Base-by-base conservation (phyloP, 2,113 vertebrate genomes). In the Plestiodon gilberti region DNA sequence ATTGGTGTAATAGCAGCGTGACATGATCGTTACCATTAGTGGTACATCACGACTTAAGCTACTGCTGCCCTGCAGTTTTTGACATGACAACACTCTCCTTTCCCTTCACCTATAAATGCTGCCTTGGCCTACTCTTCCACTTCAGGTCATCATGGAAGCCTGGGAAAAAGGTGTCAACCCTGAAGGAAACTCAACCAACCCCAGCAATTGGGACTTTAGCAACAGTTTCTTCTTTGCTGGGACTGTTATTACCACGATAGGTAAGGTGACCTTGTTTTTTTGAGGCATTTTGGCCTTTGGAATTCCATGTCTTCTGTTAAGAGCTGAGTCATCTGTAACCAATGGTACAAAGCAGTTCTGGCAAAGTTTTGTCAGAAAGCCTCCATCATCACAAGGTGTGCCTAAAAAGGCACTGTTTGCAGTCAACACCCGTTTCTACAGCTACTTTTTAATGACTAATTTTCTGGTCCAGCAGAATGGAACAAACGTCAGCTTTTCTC, bases 201-300 rank as follows among this genome's bases (percentile, higher is more conserved):
- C 97, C 87, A 98, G 98, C 93, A 99, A 99, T 96, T 99, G 98
- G 98, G 98, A 99, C 92, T 99, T 99, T 65, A 96, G 97, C 92
- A 99, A 97, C 94, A 98, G 98, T 61, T 99, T 98, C 94, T 98
- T 99, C 92, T 99, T 99, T 88, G 98, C 98, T 23, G 98, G 98
- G 88, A 98, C 98, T 0, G 98, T 98, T 1, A 95, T 99, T 94
- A 99, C 98, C 76, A 98, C 98, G 69, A 98, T 99, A 95, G 98
- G 98, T 98, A 96, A 97, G 94, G 71, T 80, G 81, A 14, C 17
- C 40, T 82, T 2, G 73, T 28, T 85, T 87, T 17, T 81, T 13
- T 10, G 11, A 25, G 18, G 43, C 22, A 61, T 14, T 81, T 55
- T 64, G 69, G n/a, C 64, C 6, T 74, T 81, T 65, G 33, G 57